phyloP scores from a whole-genome alignment of 2,113 vertebrate genomes.

The Tricholaema leucomelas region DNA sequence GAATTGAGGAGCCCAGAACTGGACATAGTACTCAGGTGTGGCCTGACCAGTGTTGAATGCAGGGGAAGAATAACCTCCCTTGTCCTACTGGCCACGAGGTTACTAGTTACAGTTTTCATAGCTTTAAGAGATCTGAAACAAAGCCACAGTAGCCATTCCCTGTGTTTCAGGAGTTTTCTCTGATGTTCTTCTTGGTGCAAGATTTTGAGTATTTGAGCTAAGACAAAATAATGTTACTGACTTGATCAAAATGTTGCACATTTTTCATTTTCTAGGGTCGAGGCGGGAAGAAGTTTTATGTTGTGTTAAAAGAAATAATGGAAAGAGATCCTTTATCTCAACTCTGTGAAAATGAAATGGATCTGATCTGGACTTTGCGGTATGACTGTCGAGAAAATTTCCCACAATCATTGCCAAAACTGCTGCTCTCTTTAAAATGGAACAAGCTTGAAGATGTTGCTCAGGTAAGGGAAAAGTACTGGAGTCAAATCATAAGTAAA shows the following conservation, averaged over 20 bases:
- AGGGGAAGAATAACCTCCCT: no score
- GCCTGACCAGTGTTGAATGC: no score
- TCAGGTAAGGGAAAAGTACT: constrained; percentile 80
- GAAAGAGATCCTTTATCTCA: constrained; percentile 96
- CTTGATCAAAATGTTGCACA: background rate
- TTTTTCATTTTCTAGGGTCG: constrained; percentile 81
- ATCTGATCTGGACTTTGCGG: constrained; percentile 96
- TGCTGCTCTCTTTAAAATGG: constrained; percentile 97
- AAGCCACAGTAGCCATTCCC: background rate
- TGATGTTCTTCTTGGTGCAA: background rate
- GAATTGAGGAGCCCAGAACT: no score
- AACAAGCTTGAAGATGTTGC: constrained; percentile 99
- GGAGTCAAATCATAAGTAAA: background rate
- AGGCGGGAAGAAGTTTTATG: constrained; percentile 94
- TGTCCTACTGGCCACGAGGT: no score
- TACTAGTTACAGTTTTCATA: background rate
- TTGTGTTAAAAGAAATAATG: constrained; percentile 98
- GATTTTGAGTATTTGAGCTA: background rate
- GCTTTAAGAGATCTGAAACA: background rate
- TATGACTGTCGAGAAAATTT: constrained; percentile 93
- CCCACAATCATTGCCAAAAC: constrained; percentile 93
- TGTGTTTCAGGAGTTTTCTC: background rate
- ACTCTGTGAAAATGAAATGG: constrained; percentile 99
- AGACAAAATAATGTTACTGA: background rate
- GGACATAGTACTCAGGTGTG: no score